Base-by-base conservation (phyloP, 1,140 invertebrate genomes). In the Drosophila gunungcola region DNA sequence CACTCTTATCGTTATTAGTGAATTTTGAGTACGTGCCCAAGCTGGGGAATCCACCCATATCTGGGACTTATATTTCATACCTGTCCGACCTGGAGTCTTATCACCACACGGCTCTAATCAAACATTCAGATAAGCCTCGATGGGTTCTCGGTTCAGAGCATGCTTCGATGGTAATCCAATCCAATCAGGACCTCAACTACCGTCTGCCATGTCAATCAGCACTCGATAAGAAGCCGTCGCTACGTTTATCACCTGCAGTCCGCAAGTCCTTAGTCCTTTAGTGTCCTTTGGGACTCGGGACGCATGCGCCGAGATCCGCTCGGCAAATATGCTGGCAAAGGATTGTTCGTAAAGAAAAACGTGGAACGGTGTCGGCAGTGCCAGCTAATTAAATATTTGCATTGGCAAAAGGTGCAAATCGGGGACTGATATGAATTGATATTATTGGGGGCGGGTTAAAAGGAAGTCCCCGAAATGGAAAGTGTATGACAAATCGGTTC, bases 351-450 rank as follows among this genome's bases (percentile, higher is more conserved):
- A 75, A 52, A 79, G 57, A 55, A 49, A 55, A 64, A 41, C 34
- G 41, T 46, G 54, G 43, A 62, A 46, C 62, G 48, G 51, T 62
- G 48, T 60, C 60, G 42, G 41, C 36, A 54, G 27, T 62, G 53
- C 34, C 84, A 89, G 85, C 84, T 89, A 85, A 89, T 89, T 75
- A 84, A 89, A 89, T 89, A 89, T 89, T 89, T 89, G 73, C 80
- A 27, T 65, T 83, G 62, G 43, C 25, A 7, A 89, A 89, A 89
- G 85, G 84, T 89, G 84, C 84, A 89, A 88, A 83, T 73, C 68
- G 54, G 9, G 0, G 36, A 64, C 32, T 56, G 78, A 76, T 79
- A 79, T 43, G 64, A 34, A 75, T 72, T 83, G 52, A 76, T 88
- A 43, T 69, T 80, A 53, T 51, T 51, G 62, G 63, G 79, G 82